Base-by-base conservation (phyloP, 2,888 invertebrate species). In the Barypeithes pellucidus region DNA sequence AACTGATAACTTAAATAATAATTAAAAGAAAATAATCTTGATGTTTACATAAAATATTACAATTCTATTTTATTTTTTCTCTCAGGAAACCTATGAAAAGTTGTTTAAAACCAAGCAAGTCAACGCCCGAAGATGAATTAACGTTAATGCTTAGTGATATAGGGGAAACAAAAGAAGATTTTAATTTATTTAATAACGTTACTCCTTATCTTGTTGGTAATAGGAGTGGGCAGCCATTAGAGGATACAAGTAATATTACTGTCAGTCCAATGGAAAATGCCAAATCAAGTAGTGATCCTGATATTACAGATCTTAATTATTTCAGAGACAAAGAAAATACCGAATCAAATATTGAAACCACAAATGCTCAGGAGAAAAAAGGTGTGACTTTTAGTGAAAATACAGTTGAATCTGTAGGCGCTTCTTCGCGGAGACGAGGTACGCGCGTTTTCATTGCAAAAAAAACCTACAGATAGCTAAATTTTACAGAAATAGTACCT, bases 391-490 rank as follows among this genome's bases (percentile, higher is more conserved):
- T 47, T 20, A 47, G 20, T 8, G 47, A 18, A 18, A 47, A 20
- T 20, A 47, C 47, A 9, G 47, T 47, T 47, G 47, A 47, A 8
- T 20, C 47, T 9, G 47, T 47, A 2, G 47, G 47, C 20, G 20
- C 18, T 20, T 8, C 47, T 9, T 5, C 20, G 18, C 47, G 20
- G 9, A 47, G 20, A 11, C 8, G 47, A 20, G 20, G 8, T 11
- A 20, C 47, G n/a, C 47, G 47, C 18, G 5, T 18, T 20, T 47
- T 47, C 11, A 12, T 47, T 47, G 12, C 11, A 20, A 47, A 47
- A 16, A 43, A 43, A n/a, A 43, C n/a, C n/a, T n/a, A n/a, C n/a
- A n/a, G n/a, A n/a, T n/a, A n/a, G n/a, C n/a, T n/a, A n/a, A n/a
- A n/a, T n/a, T n/a, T n/a, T n/a, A n/a, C n/a, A n/a, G n/a, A n/a